These are phyloP conservation scores for human (Homo sapiens) DNA, from an alignment of 2,113 vertebrate species.

Conservation along the genomic window GRCh38 chr2:163853501-163854000, in stretches of 20 bases:
- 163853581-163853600: too few relatives aligned
- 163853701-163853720: too few relatives aligned
- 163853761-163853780: neutral
- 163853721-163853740: neutral
- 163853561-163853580: neutral
- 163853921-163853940: too few relatives aligned
- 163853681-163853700: too few relatives aligned
- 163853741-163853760: neutral
- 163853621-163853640: too few relatives aligned
- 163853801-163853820: neutral
- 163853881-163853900: too few relatives aligned
- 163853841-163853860: neutral
- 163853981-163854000: too few relatives aligned
- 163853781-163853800: neutral
- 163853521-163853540: neutral
- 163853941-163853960: too few relatives aligned
- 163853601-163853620: neutral
- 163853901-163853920: too few relatives aligned
- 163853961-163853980: too few relatives aligned
- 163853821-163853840: neutral
- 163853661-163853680: neutral
- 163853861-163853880: too few relatives aligned
- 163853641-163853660: neutral
- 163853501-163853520: neutral
- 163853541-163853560: neutral